A percentile compares a stretch with the other conserved stretches of the same genome.
Conservation (phyloP, 2,113 vertebrate species). For the Camarhynchus parvulus region DNA sequence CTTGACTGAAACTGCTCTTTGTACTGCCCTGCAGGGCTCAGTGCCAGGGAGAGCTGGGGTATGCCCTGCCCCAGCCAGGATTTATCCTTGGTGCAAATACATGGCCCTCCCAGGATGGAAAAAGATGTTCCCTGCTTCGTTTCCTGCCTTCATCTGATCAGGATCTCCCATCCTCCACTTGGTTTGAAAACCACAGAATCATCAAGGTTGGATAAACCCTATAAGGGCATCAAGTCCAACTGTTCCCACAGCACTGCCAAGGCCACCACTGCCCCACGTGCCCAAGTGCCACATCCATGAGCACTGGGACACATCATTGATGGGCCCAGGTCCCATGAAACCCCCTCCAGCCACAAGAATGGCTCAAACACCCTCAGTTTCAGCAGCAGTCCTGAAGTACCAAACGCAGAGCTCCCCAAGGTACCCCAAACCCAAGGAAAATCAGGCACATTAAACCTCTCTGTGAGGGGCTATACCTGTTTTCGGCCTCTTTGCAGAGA, state of each 20-base stretch:
- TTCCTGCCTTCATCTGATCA: neutral
- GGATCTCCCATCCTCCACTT: neutral
- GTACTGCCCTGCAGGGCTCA: neutral
- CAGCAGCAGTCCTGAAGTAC: neutral
- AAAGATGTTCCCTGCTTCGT: neutral
- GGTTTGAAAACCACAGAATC: neutral
- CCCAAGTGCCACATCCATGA: neutral
- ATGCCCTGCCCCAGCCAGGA: neutral
- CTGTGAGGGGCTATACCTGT: conserved; percentile 60
- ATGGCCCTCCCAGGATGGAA: neutral
- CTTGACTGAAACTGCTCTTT: neutral
- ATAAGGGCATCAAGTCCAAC: fast-evolving
- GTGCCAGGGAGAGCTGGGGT: neutral
- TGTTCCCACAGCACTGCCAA: neutral
- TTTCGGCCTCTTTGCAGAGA: conserved; percentile 54
- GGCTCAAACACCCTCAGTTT: neutral
- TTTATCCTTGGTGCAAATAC: fast-evolving
- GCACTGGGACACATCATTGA: fast-evolving
- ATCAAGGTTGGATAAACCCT: neutral
- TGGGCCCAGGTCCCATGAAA: fast-evolving
- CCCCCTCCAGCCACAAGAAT: neutral
- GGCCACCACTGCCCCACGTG: neutral
- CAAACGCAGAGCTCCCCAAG: neutral
- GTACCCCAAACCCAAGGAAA: neutral
- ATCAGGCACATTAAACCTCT: fast-evolving